Percentiles rank a stretch among this genome's conserved stretches.
Conservation (phyloP, 2,113 vertebrate species). For the Festucalex cinctus region DNA sequence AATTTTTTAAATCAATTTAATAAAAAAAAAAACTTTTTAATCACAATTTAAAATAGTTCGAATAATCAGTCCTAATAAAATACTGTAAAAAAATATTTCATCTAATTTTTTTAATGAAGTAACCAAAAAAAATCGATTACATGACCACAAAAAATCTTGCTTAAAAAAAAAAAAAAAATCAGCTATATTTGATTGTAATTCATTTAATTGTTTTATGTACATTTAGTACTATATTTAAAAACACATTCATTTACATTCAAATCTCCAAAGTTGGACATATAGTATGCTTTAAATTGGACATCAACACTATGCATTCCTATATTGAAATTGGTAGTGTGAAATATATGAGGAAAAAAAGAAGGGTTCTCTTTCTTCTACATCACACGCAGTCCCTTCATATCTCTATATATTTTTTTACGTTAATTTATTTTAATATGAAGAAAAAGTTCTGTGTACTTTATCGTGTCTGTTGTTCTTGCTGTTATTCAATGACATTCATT, state of each 20-base stretch:
- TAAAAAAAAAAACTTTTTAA: no score
- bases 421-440: not conserved
- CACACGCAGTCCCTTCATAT: not conserved
- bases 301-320: not conserved
- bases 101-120: not conserved
- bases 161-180: no score
- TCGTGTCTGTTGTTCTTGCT: not conserved
- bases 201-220: no score
- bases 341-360: not conserved
- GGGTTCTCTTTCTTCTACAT: not conserved
- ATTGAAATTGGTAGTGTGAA: not conserved
- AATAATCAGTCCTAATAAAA: no score
- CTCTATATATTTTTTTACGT: not conserved
- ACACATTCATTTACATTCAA: not conserved
- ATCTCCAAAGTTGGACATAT: not conserved
- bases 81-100: not conserved
- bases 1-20: no score
- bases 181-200: no score
- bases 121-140: no score
- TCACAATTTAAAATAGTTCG: no score
- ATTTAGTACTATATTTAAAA: not conserved
- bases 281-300: not conserved
- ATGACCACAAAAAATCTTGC: no score
- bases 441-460: not conserved
- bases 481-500: slow-evolving; percentile 8